These are phyloP conservation scores for Cydia strobilella DNA, from an alignment of 1,140 invertebrate genomes.

Conservation along the genomic window DNA sequence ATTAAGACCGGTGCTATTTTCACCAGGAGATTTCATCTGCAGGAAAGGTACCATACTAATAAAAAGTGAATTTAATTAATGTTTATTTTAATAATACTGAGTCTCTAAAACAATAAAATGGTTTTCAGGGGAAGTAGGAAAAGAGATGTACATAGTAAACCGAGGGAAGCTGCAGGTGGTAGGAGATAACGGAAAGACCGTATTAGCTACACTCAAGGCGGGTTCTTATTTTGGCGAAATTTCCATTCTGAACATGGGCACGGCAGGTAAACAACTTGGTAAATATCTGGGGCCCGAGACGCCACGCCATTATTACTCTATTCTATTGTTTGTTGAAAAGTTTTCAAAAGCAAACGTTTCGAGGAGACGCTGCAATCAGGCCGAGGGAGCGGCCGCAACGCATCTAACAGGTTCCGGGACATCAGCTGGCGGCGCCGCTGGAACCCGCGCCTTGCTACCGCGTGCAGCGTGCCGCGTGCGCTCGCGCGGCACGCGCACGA, in stretches of 20 bases:
- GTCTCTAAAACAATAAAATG: constrained; percentile 32
- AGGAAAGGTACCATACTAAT: constrained; percentile 89
- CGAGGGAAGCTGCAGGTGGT: constrained; percentile 97
- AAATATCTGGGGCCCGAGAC: constrained; percentile 87
- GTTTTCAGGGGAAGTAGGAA: constrained; percentile 95
- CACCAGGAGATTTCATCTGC: constrained; percentile 99
- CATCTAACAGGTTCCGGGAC: constrained; percentile 76
- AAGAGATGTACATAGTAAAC: constrained; percentile 99
- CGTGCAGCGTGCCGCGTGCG: not conserved
- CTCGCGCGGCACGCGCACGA: not conserved
- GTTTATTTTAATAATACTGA: constrained; percentile 19
- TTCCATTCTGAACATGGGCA: constrained; percentile 99
- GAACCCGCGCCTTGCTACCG: constrained; percentile 29
- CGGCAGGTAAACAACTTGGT: constrained; percentile 97
- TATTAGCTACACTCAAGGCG: constrained; percentile 96
- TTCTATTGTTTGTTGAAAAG: constrained; percentile 64
- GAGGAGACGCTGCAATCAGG: constrained; percentile 79
- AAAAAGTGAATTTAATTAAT: not conserved
- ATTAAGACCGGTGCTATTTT: constrained; percentile 97
- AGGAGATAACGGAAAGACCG: constrained; percentile 97
- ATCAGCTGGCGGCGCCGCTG: constrained; percentile 60
- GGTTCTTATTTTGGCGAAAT: constrained; percentile 99
- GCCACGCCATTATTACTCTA: constrained; percentile 78
- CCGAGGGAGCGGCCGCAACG: constrained; percentile 75
- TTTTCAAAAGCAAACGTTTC: constrained; percentile 72